Evolutionary conservation across 2,888 invertebrate genomes (phyloP).

Genomic region (Muscina levida): DNA sequence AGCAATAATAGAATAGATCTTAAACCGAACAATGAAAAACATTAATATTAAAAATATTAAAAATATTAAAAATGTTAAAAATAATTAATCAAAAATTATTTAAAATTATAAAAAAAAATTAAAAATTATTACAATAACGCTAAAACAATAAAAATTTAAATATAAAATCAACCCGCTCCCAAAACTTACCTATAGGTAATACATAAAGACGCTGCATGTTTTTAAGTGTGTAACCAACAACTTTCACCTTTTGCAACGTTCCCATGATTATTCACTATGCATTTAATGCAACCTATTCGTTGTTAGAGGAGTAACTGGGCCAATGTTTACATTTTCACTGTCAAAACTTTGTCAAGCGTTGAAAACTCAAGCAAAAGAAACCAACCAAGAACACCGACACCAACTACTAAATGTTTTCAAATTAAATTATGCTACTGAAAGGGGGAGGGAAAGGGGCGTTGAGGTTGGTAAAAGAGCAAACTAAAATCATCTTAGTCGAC

Average conservation of each 20-base stretch:
- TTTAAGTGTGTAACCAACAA: too few species aligned
- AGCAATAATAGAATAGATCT: too few species aligned
- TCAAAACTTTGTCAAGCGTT: constrained; percentile 35
- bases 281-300: background rate
- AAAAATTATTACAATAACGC: too few species aligned
- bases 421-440: constrained; percentile 31
- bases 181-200: too few species aligned
- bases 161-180: too few species aligned
- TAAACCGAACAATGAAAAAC: too few species aligned
- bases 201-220: too few species aligned
- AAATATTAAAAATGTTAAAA: too few species aligned
- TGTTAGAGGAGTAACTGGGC: background rate
- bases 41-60: too few species aligned
- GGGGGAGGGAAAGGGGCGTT: background rate
- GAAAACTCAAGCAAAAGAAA: background rate
- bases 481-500: constrained; percentile 23
- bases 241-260: background rate
- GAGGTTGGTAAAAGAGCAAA: constrained; percentile 11
- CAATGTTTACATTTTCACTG: constrained; percentile 52
- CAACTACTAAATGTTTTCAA: constrained; percentile 11
- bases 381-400: background rate
- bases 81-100: too few species aligned
- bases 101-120: too few species aligned
- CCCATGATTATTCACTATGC: background rate
- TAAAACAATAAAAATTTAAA: too few species aligned